Conservation (phyloP, 1,140 invertebrate species). For the Lasaia peninsularis region DNA sequence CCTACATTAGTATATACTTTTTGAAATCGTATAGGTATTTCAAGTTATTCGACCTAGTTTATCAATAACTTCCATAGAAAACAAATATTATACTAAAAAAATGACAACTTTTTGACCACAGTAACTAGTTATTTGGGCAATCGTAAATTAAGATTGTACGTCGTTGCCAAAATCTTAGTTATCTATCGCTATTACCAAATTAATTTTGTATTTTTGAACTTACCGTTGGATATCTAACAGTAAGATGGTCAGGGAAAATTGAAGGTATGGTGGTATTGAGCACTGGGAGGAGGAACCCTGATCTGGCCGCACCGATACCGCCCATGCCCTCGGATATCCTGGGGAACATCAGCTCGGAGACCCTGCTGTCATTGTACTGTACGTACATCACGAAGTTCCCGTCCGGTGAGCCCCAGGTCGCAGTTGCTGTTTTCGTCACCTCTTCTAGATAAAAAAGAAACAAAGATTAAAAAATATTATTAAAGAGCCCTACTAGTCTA, state of each 20-base stretch:
- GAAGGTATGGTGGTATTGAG: conserved; percentile 53
- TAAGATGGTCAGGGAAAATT: conserved; percentile 85
- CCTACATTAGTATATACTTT: too few relatives aligned
- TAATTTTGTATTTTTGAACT: conserved; percentile 26
- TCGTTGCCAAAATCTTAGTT: too few relatives aligned
- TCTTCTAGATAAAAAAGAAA: conserved; percentile 79
- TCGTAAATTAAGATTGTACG: too few relatives aligned
- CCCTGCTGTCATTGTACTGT: conserved; percentile 91
- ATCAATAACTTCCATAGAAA: too few relatives aligned
- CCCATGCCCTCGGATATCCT: conserved; percentile 81
- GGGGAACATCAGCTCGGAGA: conserved; percentile 86
- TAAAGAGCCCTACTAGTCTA: too few relatives aligned
- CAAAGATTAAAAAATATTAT: conserved; percentile 4
- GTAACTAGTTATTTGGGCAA: too few relatives aligned
- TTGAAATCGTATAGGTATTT: too few relatives aligned
- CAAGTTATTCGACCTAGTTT: too few relatives aligned
- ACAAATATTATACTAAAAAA: too few relatives aligned
- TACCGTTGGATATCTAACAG: conserved; percentile 87
- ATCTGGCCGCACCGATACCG: conserved; percentile 60
- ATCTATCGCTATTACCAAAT: neutral
- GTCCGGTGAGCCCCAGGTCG: conserved; percentile 90
- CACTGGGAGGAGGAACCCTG: conserved; percentile 56
- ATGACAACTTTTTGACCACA: too few relatives aligned
- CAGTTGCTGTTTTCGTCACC: conserved; percentile 84
- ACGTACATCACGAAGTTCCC: conserved; percentile 90